Conservation (phyloP, 2,888 invertebrate genomes). For the Didymodactylos carnosus region DNA sequence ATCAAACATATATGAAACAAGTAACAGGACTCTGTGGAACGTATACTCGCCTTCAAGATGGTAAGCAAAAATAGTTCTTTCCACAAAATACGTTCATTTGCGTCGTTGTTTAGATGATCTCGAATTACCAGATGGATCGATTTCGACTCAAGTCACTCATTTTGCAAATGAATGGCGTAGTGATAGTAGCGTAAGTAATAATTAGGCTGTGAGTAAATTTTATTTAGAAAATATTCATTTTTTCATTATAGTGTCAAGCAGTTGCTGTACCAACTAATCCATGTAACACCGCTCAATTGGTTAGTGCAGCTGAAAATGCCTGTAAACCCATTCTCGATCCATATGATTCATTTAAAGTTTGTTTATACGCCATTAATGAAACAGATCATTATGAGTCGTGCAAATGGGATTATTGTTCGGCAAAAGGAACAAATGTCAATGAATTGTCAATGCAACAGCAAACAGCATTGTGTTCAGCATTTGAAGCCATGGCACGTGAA, state of each 20-base stretch:
- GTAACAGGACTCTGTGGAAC: conserved; percentile 13
- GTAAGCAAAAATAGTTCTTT: background rate
- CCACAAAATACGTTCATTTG: background rate
- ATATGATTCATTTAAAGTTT: conserved; percentile 4
- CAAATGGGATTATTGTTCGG: conserved; percentile 53
- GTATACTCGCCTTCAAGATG: background rate
- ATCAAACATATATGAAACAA: conserved; percentile 6
- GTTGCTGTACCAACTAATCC: conserved; percentile 5
- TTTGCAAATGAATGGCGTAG: conserved; percentile 12
- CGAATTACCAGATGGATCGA: background rate
- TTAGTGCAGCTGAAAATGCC: conserved; percentile 13
- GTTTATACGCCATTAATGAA: conserved; percentile 13
- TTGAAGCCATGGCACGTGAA: conserved; percentile 53
- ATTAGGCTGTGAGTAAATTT: background rate
- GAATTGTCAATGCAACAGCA: conserved; percentile 20
- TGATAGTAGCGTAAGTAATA: conserved; percentile 6
- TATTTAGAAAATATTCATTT: background rate
- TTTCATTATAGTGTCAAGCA: conserved; percentile 5
- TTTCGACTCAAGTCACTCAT: background rate
- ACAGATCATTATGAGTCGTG: conserved; percentile 36
- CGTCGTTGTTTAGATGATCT: background rate
- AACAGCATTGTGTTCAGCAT: conserved; percentile 37
- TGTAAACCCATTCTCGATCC: conserved; percentile 10
- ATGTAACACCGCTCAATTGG: conserved; percentile 4
- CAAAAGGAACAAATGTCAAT: conserved; percentile 37